These are phyloP conservation scores for Lerista edwardsae DNA, from an alignment of 2,797 vertebrate genomes.

Conservation along the genomic window DNA sequence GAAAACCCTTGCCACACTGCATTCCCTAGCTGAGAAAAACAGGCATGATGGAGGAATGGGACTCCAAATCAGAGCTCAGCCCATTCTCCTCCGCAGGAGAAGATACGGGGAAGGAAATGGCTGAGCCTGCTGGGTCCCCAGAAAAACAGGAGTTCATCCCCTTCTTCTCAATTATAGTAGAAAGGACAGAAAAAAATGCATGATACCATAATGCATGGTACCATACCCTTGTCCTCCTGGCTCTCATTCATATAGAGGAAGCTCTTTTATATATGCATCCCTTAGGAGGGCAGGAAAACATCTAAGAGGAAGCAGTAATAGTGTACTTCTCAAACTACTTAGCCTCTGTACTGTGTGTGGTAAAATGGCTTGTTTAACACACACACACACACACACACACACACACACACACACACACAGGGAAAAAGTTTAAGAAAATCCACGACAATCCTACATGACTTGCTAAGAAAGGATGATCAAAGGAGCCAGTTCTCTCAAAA, in stretches of 20 bases:
- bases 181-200: not conserved
- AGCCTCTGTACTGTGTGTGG: not conserved
- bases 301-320: not conserved
- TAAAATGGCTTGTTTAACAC: not conserved
- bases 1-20: too few relatives aligned
- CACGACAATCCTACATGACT: not conserved
- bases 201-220: not conserved
- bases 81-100: not conserved
- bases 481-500: not conserved
- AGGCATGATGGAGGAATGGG: too few relatives aligned
- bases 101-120: not conserved
- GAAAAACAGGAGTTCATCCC: not conserved
- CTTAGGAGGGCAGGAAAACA: not conserved
- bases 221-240: not conserved
- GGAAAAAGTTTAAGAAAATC: too few relatives aligned
- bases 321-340: not conserved
- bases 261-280: not conserved
- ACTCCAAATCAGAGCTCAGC: too few relatives aligned
- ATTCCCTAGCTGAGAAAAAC: too few relatives aligned
- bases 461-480: not conserved
- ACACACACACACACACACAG: not conserved
- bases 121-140: not conserved
- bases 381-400: not conserved
- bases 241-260: not conserved
- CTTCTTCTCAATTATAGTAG: not conserved